Conservation (phyloP, 2,888 invertebrate genomes). For the Lasioglossum vierecki region DNA sequence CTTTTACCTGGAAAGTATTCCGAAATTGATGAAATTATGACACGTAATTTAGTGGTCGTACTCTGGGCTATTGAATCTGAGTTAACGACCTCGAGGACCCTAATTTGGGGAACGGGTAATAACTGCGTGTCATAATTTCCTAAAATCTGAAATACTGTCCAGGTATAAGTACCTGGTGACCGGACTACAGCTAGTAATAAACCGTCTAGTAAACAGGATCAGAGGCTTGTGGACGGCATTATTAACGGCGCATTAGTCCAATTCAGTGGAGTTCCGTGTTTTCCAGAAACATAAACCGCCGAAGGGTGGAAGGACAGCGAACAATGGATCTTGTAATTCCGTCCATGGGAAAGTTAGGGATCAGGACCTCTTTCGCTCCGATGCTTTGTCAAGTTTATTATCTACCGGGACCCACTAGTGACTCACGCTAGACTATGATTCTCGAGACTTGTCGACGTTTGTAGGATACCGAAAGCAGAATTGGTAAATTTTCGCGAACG, state of each 20-base stretch:
- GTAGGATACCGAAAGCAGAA: conserved; percentile 10
- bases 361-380: conserved; percentile 79
- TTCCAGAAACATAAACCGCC: conserved; percentile 35
- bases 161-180: too few species aligned
- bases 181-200: too few species aligned
- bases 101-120: too few species aligned
- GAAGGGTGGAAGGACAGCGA: conserved; percentile 65
- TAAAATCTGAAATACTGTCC: too few species aligned
- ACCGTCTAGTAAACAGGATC: neutral
- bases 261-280: neutral
- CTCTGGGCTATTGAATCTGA: too few species aligned
- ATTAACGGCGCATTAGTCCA: neutral
- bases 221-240: neutral
- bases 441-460: neutral
- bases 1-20: too few species aligned
- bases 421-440: conserved; percentile 62
- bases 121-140: too few species aligned
- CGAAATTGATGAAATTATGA: too few species aligned
- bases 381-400: conserved; percentile 73
- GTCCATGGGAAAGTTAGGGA: conserved; percentile 79
- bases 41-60: too few species aligned
- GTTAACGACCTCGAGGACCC: too few species aligned
- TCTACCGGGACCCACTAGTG: conserved; percentile 61
- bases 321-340: conserved; percentile 65
- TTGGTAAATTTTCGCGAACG: conserved; percentile 66